A percentile compares a stretch with the other conserved stretches of the same genome.
phyloP scores from a whole-genome alignment of 1,140 invertebrate genomes.

The Pseudomyrmex gracilis region DNA sequence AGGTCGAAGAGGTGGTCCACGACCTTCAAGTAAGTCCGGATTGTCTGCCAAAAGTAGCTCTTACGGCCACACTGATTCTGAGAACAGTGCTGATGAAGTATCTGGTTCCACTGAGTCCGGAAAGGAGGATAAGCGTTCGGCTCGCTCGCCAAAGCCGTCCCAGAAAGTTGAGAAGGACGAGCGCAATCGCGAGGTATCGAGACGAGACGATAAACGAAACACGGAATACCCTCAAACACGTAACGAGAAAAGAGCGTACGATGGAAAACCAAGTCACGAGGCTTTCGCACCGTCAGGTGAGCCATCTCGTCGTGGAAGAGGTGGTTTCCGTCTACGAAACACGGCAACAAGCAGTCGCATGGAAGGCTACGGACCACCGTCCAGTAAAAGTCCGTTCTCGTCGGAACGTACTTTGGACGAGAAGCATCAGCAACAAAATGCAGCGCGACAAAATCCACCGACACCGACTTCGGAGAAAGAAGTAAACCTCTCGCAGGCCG shows the following conservation, averaged over 20 bases:
- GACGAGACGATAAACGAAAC: slow-evolving; percentile 80
- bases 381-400: slow-evolving; percentile 91
- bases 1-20: slow-evolving; percentile 78
- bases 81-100: slow-evolving; percentile 87
- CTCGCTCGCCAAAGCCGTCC: slow-evolving; percentile 83
- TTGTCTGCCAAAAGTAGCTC: slow-evolving; percentile 81
- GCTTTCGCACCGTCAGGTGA: slow-evolving; percentile 93
- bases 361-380: slow-evolving; percentile 90
- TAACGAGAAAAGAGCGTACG: slow-evolving; percentile 80
- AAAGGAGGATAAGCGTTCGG: slow-evolving; percentile 84
- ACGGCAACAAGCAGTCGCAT: slow-evolving; percentile 87
- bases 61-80: slow-evolving; percentile 87
- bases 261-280: slow-evolving; percentile 83
- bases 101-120: slow-evolving; percentile 85
- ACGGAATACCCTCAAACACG: slow-evolving; percentile 73
- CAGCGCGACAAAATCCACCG: slow-evolving; percentile 72
- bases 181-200: slow-evolving; percentile 84
- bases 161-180: slow-evolving; percentile 87
- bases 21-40: slow-evolving; percentile 75
- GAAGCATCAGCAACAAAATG: slow-evolving; percentile 79
- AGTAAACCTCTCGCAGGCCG: not conserved
- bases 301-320: slow-evolving; percentile 91
- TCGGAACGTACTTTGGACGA: slow-evolving; percentile 78
- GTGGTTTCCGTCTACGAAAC: slow-evolving; percentile 84
- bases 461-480: slow-evolving; percentile 82